Evolutionary conservation across 2,113 vertebrate genomes (phyloP).

Genomic region (Lathamus discolor): DNA sequence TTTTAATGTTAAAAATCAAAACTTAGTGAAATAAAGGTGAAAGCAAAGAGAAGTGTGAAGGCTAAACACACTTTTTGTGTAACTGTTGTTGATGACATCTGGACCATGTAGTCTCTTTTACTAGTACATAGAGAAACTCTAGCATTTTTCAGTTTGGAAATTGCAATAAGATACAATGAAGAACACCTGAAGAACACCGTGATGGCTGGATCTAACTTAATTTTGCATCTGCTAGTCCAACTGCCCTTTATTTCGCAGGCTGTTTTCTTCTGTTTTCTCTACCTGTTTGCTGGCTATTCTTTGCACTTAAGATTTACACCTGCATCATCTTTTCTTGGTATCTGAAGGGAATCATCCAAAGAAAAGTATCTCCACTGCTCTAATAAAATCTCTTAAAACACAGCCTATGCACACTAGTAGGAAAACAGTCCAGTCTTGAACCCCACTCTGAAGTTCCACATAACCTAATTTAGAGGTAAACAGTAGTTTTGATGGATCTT

Average conservation of each 20-base stretch:
- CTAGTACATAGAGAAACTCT: not conserved
- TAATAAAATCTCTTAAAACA: not conserved
- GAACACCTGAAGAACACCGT: not conserved
- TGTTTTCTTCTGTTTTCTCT: not conserved
- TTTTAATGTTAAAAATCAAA: not conserved
- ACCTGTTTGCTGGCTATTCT: not conserved
- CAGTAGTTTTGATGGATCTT: not conserved
- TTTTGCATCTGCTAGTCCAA: not conserved
- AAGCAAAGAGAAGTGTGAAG: not conserved
- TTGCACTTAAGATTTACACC: not conserved
- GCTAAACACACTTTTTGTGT: not conserved
- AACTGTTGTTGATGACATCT: not conserved
- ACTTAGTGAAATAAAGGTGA: not conserved
- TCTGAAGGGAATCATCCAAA: not conserved
- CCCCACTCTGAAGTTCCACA: not conserved
- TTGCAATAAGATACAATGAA: not conserved
- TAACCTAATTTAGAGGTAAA: not conserved
- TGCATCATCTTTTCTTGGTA: not conserved
- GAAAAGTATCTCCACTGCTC: not conserved
- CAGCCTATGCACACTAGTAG: not conserved
- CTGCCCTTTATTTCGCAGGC: not conserved
- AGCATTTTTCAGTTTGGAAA: not conserved
- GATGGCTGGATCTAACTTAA: not conserved
- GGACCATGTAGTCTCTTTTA: not conserved
- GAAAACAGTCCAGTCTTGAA: not conserved